Conservation (phyloP, 2,888 invertebrate species). For the Pheosia tremula region DNA sequence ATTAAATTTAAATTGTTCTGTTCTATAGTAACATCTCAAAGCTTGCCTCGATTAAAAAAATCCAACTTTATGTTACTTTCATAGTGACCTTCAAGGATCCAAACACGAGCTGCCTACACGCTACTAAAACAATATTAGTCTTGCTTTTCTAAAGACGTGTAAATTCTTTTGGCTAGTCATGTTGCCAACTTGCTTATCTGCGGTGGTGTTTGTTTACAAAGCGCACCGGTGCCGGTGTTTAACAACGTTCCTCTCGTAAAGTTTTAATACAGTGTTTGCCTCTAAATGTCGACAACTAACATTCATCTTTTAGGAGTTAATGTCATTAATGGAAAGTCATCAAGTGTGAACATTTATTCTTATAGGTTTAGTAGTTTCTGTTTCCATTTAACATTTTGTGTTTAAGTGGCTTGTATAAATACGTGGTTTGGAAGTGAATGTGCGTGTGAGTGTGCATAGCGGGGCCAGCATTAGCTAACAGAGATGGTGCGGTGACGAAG, state of each 20-base stretch:
- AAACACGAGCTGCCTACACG: constrained; percentile 30
- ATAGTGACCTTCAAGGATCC: constrained; percentile 43
- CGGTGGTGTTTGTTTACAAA: constrained; percentile 66
- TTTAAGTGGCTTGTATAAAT: constrained; percentile 49
- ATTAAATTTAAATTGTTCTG: constrained; percentile 28
- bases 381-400: constrained; percentile 24
- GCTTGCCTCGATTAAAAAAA: constrained; percentile 15
- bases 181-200: constrained; percentile 63
- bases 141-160: constrained; percentile 46
- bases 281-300: constrained; percentile 25
- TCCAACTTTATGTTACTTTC: constrained; percentile 21
- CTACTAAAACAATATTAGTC: constrained; percentile 37
- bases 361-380: constrained; percentile 9
- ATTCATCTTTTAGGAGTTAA: constrained; percentile 17
- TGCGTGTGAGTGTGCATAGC: constrained; percentile 71
- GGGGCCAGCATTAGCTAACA: constrained; percentile 44
- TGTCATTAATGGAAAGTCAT: neutral
- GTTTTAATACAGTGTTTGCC: constrained; percentile 34
- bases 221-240: constrained; percentile 48
- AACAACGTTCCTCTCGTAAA: constrained; percentile 48
- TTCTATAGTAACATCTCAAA: constrained; percentile 20
- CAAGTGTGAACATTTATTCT: neutral
- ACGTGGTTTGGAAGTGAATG: constrained; percentile 66
- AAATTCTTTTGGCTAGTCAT: constrained; percentile 47
- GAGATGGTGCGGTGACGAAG: constrained; percentile 69